phyloP scores from a whole-genome alignment of 2,888 invertebrate species.

The Eugnorisma glareosa region DNA sequence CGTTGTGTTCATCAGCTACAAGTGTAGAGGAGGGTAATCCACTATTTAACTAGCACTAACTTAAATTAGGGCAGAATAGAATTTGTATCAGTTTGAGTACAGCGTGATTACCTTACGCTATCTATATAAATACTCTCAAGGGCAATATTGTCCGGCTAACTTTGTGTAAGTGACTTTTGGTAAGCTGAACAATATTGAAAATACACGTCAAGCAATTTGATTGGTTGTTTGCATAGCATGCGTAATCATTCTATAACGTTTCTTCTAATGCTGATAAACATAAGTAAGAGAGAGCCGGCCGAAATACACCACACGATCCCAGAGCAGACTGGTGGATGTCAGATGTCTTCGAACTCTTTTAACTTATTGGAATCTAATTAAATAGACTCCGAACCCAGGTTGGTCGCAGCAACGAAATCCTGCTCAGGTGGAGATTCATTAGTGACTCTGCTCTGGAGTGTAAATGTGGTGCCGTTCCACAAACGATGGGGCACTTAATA shows the following conservation, averaged over 20 bases:
- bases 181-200: background rate
- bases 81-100: constrained; percentile 25
- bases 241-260: background rate
- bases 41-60: constrained; percentile 35
- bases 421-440: too few relatives aligned
- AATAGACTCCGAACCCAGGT: too few relatives aligned
- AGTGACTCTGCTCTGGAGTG: too few relatives aligned
- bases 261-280: background rate
- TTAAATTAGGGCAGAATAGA: constrained; percentile 32
- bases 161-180: background rate
- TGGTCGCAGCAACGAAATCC: too few relatives aligned
- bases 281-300: background rate
- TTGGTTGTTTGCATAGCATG: background rate
- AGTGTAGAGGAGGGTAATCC: background rate
- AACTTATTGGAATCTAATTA: too few relatives aligned
- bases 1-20: background rate
- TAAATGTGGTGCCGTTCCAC: too few relatives aligned
- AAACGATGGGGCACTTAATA: too few relatives aligned
- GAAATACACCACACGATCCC: too few relatives aligned
- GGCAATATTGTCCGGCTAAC: background rate
- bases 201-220: background rate
- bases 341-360: background rate
- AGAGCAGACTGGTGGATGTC: background rate
- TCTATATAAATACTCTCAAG: background rate
- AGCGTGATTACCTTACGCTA: background rate